Conservation (phyloP, 2,113 vertebrate species). For the Guaruba guarouba region DNA sequence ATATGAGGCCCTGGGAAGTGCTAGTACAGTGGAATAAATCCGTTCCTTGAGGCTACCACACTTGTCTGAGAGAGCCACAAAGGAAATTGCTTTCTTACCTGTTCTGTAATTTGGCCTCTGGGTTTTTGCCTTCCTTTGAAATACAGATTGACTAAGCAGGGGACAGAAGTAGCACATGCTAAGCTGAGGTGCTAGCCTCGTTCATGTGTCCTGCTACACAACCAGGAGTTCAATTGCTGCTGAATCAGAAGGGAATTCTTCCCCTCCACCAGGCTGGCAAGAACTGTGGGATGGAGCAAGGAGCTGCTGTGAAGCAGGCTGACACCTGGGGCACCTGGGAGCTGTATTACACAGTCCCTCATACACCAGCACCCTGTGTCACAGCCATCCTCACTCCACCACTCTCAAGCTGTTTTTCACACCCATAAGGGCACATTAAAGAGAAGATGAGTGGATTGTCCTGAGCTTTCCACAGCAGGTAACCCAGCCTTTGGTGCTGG, state of each 20-base stretch:
- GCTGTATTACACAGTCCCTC: not conserved
- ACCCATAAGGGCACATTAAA: fast-evolving
- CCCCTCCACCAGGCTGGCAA: not conserved
- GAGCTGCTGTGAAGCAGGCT: not conserved
- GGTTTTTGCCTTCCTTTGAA: not conserved
- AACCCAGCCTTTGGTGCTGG: fast-evolving
- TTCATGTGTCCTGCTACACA: not conserved
- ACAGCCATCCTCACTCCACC: not conserved
- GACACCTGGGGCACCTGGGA: not conserved
- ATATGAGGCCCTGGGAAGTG: not conserved
- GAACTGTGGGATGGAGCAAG: not conserved
- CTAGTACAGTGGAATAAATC: not conserved
- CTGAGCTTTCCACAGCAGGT: not conserved
- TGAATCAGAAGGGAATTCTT: not conserved
- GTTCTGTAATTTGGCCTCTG: not conserved
- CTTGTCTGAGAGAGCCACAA: not conserved
- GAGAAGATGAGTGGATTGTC: not conserved
- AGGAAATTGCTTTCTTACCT: not conserved
- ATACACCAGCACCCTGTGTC: fast-evolving
- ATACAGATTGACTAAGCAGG: not conserved
- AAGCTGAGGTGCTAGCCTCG: fast-evolving
- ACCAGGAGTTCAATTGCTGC: not conserved
- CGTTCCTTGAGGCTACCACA: not conserved
- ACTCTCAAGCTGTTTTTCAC: not conserved
- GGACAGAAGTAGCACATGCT: not conserved